Conservation (phyloP, 2,888 invertebrate species). For the Orchestes rusci region DNA sequence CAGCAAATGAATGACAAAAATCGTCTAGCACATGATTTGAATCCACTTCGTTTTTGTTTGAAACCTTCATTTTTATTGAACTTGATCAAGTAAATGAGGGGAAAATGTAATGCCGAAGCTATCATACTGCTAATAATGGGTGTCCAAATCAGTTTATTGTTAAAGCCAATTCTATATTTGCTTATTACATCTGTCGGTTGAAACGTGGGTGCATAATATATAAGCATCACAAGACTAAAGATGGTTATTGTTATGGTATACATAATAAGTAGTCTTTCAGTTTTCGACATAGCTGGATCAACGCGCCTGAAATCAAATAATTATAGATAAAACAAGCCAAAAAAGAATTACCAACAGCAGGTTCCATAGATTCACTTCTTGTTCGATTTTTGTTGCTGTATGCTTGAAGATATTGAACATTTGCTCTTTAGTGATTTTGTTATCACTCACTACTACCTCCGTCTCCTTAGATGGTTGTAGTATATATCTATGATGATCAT, state of each 20-base stretch:
- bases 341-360: constrained; percentile 18
- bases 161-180: constrained; percentile 23
- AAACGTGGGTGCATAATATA: constrained; percentile 29
- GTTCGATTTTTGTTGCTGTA: too few species aligned
- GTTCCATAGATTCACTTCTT: constrained; percentile 18
- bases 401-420: too few species aligned
- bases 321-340: not conserved
- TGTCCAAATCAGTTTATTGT: constrained; percentile 17
- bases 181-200: constrained; percentile 28
- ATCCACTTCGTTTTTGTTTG: too few species aligned
- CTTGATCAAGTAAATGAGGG: constrained; percentile 27
- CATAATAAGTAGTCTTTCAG: constrained; percentile 27
- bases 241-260: constrained; percentile 29
- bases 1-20: too few species aligned
- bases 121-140: constrained; percentile 21
- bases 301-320: constrained; percentile 1
- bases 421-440: too few species aligned
- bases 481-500: constrained; percentile 5
- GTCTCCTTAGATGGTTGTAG: constrained; percentile 3
- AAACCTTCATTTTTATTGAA: constrained; percentile 5
- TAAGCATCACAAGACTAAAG: constrained; percentile 23
- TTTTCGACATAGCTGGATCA: constrained; percentile 24
- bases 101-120: constrained; percentile 27
- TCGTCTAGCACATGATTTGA: too few species aligned
- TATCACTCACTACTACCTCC: too few species aligned